A percentile compares a stretch with the other conserved stretches of the same genome.
These are phyloP conservation scores for Clepsis dumicolana DNA, from an alignment of 2,888 invertebrate genomes.

Conservation along the genomic window DNA sequence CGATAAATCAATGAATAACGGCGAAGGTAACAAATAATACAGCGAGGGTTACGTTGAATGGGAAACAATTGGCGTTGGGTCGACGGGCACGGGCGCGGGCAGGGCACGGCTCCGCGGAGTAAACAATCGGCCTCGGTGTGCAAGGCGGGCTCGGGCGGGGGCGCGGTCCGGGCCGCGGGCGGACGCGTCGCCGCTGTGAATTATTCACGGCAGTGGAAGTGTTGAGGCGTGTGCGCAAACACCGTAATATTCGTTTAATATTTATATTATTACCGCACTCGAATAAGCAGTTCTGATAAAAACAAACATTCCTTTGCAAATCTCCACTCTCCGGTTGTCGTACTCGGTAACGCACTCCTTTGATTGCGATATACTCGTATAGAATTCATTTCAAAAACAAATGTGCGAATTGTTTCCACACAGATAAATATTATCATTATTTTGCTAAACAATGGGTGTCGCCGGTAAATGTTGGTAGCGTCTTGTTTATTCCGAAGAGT, in stretches of 20 bases:
- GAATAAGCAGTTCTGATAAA: constrained; percentile 65
- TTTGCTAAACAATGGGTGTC: constrained; percentile 50
- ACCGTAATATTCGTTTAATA: constrained; percentile 77
- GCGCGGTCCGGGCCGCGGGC: constrained; percentile 50
- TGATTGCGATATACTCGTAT: constrained; percentile 55
- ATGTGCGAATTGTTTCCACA: constrained; percentile 44
- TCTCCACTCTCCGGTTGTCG: constrained; percentile 58
- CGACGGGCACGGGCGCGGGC: constrained; percentile 17
- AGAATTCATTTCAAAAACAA: constrained; percentile 50
- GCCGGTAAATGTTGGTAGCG: constrained; percentile 41
- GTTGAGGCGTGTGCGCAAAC: constrained; percentile 75
- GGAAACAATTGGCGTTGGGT: constrained; percentile 41
- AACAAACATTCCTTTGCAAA: constrained; percentile 62
- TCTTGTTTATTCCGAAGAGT: constrained; percentile 45
- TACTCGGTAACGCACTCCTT: constrained; percentile 57
- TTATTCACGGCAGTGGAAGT: constrained; percentile 74
- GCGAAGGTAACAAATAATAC: constrained; percentile 41
- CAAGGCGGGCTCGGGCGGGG: constrained; percentile 47
- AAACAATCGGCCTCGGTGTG: constrained; percentile 61
- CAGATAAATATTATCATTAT: constrained; percentile 51
- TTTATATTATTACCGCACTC: constrained; percentile 71
- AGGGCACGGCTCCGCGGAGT: constrained; percentile 56
- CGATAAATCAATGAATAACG: constrained; percentile 40
- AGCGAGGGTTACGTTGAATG: constrained; percentile 41
- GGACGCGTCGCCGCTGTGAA: constrained; percentile 61